These are phyloP conservation scores for Panonychus citri DNA, from an alignment of 1,140 invertebrate genomes.

Conservation along the genomic window DNA sequence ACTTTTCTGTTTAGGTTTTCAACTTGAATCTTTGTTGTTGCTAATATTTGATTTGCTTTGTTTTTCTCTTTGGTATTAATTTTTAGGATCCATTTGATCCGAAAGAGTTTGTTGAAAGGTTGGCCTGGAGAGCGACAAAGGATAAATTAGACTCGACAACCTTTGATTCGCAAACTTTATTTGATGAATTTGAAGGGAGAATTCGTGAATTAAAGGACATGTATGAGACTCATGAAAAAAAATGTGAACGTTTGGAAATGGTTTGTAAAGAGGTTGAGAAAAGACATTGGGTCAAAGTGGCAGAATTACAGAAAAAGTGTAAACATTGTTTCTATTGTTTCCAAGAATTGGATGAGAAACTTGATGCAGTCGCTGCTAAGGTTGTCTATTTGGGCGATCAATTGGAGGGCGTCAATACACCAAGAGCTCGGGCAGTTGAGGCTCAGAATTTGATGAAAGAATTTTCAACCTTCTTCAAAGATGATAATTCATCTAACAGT, in stretches of 20 bases:
- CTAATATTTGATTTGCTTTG: neutral
- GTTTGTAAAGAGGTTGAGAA: slow-evolving; percentile 64
- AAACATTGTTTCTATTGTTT: slow-evolving; percentile 61
- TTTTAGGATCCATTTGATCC: slow-evolving; percentile 66
- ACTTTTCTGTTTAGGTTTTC: no score
- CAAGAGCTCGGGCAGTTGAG: slow-evolving; percentile 72
- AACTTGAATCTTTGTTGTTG: no score
- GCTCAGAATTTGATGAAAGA: slow-evolving; percentile 80
- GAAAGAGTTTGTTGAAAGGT: slow-evolving; percentile 84
- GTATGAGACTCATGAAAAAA: slow-evolving; percentile 31
- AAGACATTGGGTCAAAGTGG: slow-evolving; percentile 50
- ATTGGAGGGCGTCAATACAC: slow-evolving; percentile 83
- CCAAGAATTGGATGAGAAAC: slow-evolving; percentile 77
- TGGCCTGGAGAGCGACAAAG: slow-evolving; percentile 79
- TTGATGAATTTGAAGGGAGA: slow-evolving; percentile 71
- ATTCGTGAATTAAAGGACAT: slow-evolving; percentile 32
- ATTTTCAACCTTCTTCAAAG: slow-evolving; percentile 71
- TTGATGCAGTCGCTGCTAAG: slow-evolving; percentile 87
- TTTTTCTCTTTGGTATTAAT: no score
- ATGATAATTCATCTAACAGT: slow-evolving; percentile 23
- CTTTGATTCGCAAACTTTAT: slow-evolving; percentile 33
- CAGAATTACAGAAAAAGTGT: slow-evolving; percentile 63
- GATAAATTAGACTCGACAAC: slow-evolving; percentile 33
- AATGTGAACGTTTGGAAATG: slow-evolving; percentile 61
- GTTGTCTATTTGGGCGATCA: slow-evolving; percentile 93